Percentiles rank a stretch among this genome's conserved stretches.
These are phyloP conservation scores for Cordilura impudica DNA, from an alignment of 2,888 invertebrate genomes.

Conservation along the genomic window DNA sequence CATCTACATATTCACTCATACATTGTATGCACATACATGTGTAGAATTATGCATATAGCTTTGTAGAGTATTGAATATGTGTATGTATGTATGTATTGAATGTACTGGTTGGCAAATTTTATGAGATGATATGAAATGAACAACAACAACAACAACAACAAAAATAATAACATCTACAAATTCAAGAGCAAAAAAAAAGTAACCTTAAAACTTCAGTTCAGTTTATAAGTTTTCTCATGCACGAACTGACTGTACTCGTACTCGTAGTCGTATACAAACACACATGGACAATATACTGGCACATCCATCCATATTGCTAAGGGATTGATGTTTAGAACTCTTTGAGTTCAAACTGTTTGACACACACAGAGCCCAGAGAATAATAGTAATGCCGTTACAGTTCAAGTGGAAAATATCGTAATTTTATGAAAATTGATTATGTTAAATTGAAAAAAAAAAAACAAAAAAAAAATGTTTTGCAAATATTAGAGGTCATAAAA, in stretches of 20 bases:
- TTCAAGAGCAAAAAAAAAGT: neutral
- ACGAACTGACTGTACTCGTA: slow-evolving; percentile 48
- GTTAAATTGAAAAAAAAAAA: slow-evolving; percentile 23
- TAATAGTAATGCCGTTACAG: slow-evolving; percentile 37
- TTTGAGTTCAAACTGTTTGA: slow-evolving; percentile 56
- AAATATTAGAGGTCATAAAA: slow-evolving; percentile 39
- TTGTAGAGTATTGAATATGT: slow-evolving; percentile 13
- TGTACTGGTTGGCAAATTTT: slow-evolving; percentile 23
- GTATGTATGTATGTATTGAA: slow-evolving; percentile 9
- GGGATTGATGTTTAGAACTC: slow-evolving; percentile 47
- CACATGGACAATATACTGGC: neutral
- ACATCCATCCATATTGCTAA: neutral
- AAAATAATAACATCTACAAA: neutral
- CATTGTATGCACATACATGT: neutral
- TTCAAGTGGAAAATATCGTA: slow-evolving; percentile 59
- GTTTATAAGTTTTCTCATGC: slow-evolving; percentile 53
- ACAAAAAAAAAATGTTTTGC: slow-evolving; percentile 49
- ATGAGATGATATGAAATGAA: slow-evolving; percentile 36
- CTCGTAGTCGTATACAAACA: neutral
- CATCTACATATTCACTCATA: neutral
- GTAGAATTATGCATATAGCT: neutral
- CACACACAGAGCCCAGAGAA: slow-evolving; percentile 35
- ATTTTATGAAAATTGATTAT: slow-evolving; percentile 51
- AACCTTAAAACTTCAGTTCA: slow-evolving; percentile 46
- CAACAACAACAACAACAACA: slow-evolving; percentile 31